Conservation (phyloP, 2,113 vertebrate genomes). For the Parotia lawesii region DNA sequence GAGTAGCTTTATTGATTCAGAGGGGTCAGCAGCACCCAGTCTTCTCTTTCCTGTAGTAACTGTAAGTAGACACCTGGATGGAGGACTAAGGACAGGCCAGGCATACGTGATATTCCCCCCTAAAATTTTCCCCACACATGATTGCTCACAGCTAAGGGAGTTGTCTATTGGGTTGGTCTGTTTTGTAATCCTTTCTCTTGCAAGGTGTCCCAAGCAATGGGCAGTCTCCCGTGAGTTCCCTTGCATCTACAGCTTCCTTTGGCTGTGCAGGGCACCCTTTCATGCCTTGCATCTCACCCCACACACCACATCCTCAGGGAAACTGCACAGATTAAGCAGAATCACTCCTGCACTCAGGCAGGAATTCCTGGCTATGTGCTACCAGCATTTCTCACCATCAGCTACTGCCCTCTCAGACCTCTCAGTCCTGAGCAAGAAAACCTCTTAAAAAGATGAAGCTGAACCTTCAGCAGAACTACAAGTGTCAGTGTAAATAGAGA, state of each 20-base stretch:
- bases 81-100: not conserved
- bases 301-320: not conserved
- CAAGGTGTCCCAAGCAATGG: not conserved
- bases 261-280: not conserved
- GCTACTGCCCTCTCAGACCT: rapidly evolving
- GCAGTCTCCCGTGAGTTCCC: not conserved
- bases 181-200: not conserved
- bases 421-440: not conserved
- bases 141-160: not conserved
- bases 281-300: not conserved
- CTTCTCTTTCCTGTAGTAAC: not conserved
- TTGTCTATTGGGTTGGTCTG: not conserved
- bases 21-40: not conserved
- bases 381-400: not conserved
- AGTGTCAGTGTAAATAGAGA: not conserved
- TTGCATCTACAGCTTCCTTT: not conserved
- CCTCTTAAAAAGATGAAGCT: not conserved
- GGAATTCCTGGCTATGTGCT: not conserved
- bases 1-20: not conserved
- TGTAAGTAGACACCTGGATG: not conserved
- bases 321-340: not conserved
- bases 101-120: not conserved
- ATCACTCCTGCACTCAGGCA: not conserved
- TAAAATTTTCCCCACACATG: not conserved
- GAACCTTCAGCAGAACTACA: not conserved